A percentile compares a stretch with the other conserved stretches of the same genome.
Evolutionary conservation across 1,140 invertebrate genomes (phyloP).

Genomic region (Aphaenogaster floridana): DNA sequence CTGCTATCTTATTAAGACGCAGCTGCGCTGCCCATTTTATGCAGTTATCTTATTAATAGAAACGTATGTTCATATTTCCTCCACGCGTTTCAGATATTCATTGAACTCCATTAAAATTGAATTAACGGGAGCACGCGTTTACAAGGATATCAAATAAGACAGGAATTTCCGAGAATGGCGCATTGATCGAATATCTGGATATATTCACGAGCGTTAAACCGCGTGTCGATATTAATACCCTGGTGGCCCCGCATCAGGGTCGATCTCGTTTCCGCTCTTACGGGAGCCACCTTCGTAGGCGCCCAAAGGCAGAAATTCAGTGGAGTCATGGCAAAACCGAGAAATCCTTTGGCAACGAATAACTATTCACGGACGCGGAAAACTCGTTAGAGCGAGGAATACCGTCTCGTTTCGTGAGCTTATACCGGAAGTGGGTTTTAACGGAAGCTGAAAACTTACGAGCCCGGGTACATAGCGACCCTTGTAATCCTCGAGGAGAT

Average conservation of each 20-base stretch:
- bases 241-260: background rate
- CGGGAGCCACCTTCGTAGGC: background rate
- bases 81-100: background rate
- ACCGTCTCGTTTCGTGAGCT: conserved; percentile 43
- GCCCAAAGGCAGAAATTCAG: conserved; percentile 18
- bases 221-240: conserved; percentile 70
- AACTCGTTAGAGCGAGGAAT: conserved; percentile 68
- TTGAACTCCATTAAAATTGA: conserved; percentile 43
- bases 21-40: background rate
- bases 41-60: background rate
- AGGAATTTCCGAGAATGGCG: conserved; percentile 54
- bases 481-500: conserved; percentile 27
- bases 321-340: conserved; percentile 20
- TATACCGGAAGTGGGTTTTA: conserved; percentile 57
- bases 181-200: conserved; percentile 22
- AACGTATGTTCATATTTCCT: background rate
- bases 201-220: conserved; percentile 61
- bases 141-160: conserved; percentile 45
- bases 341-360: conserved; percentile 56
- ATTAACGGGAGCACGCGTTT: conserved; percentile 17
- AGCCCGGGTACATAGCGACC: background rate
- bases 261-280: conserved; percentile 46
- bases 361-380: conserved; percentile 61
- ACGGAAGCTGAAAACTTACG: conserved; percentile 47
- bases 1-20: background rate